phyloP scores from a whole-genome alignment of 2,113 vertebrate genomes.

The Semnornis frantzii region DNA sequence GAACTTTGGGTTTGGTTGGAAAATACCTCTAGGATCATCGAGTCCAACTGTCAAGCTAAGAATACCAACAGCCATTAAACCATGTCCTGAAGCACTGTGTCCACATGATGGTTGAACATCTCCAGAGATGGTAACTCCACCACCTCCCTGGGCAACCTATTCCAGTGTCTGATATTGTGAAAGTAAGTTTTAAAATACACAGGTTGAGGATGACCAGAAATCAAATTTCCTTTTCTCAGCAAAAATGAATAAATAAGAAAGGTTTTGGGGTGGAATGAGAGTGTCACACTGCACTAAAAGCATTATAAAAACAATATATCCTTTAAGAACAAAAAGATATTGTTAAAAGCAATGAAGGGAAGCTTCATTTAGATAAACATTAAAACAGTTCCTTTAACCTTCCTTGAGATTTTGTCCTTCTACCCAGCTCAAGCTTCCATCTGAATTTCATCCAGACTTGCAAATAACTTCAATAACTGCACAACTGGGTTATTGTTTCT shows the following conservation, averaged over 20 bases:
- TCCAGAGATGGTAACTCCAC: too few species aligned
- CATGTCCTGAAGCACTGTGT: too few species aligned
- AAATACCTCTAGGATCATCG: too few species aligned
- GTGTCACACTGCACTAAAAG: not conserved
- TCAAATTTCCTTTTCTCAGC: not conserved
- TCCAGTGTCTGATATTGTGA: not conserved
- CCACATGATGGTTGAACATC: too few species aligned
- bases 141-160: too few species aligned
- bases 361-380: not conserved
- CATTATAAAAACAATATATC: not conserved
- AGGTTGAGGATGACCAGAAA: not conserved
- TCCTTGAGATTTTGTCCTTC: not conserved
- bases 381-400: not conserved
- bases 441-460: slow-evolving; percentile 40
- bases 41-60: too few species aligned
- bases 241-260: not conserved
- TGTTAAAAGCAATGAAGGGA: not conserved
- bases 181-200: not conserved
- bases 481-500: slow-evolving; percentile 4
- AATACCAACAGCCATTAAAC: too few species aligned
- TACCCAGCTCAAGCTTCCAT: not conserved
- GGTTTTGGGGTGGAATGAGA: not conserved
- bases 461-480: slow-evolving; percentile 36
- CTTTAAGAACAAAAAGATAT: not conserved
- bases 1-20: not conserved